phyloP scores from a whole-genome alignment of 2,888 invertebrate species.

The Microctonus hyperodae region DNA sequence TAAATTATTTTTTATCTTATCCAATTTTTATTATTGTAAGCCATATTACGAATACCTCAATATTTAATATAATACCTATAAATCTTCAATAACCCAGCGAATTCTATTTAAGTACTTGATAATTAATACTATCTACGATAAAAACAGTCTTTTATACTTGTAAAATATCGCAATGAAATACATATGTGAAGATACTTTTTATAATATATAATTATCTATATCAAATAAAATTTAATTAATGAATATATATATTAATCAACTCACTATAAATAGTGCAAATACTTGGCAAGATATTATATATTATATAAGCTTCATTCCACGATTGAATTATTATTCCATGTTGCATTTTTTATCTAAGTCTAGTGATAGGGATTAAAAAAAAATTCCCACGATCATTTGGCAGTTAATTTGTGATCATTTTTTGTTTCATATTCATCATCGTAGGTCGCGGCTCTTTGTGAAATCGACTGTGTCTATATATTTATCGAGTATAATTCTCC shows the following conservation, averaged over 20 bases:
- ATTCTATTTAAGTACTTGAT: constrained; percentile 18
- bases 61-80: neutral
- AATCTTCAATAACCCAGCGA: neutral
- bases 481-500: constrained; percentile 11
- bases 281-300: constrained; percentile 12
- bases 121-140: constrained; percentile 7
- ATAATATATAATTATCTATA: constrained; percentile 18
- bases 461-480: constrained; percentile 7
- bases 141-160: constrained; percentile 22
- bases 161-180: constrained; percentile 1
- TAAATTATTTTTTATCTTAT: neutral
- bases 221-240: neutral
- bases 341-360: neutral
- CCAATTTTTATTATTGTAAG: neutral
- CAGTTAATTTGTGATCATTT: constrained; percentile 6
- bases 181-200: no score
- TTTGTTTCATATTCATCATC: neutral
- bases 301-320: constrained; percentile 1
- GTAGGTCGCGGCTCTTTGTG: constrained; percentile 1
- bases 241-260: neutral
- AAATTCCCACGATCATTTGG: constrained; percentile 15
- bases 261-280: constrained; percentile 7
- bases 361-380: neutral
- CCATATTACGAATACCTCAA: neutral
- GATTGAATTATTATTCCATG: neutral